Evolutionary conservation across 2,888 invertebrate species (phyloP), one percentile per base, ranked within the genome.

Genomic region (Calameuta filiformis): DNA sequence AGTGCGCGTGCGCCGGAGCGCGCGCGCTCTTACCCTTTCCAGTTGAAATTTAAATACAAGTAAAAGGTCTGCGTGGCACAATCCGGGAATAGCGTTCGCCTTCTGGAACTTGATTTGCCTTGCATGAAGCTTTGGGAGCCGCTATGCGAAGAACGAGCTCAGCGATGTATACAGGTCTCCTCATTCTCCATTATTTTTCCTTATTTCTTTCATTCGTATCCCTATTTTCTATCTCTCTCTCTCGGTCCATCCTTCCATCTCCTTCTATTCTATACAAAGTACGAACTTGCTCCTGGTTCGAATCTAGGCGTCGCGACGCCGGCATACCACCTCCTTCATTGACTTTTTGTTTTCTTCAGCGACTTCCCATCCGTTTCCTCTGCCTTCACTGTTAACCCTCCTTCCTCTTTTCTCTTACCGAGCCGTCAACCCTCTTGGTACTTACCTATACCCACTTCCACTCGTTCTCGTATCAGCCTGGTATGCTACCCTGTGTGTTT

Each of bases 21-120:
- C 76, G 77, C 82, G 83, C 82, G 75, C 78, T 31, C 68, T 83
- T 85, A 81, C 84, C 85, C 86, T 87, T 86, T 85, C 86, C 85
- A 81, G 86, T 85, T 84, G 84, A 83, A 88, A 89, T 90, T 91
- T 91, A 89, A 91, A 91, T 91, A 89, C 90, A 90, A 90, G 89
- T 89, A 88, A 90, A 90, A 89, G 88, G 88, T 90, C 87, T 85
- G 82, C 56, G 83, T 83, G 84, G 87, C 84, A 83, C 88, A 88
- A 90, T 89, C 88, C 87, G 79, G 83, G 87, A 87, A 87, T 86
- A 89, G 85, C 85, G 80, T 85, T 86, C 85, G 85, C 86, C 85
- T 88, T 87, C 87, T 85, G 84, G 84, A 85, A 84, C 87, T 90
- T 87, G 89, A 91, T 91, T 90, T 91, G 90, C 91, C 91, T 91